Base-by-base conservation (phyloP, 2,888 invertebrate species). In the Cephonodes hylas region DNA sequence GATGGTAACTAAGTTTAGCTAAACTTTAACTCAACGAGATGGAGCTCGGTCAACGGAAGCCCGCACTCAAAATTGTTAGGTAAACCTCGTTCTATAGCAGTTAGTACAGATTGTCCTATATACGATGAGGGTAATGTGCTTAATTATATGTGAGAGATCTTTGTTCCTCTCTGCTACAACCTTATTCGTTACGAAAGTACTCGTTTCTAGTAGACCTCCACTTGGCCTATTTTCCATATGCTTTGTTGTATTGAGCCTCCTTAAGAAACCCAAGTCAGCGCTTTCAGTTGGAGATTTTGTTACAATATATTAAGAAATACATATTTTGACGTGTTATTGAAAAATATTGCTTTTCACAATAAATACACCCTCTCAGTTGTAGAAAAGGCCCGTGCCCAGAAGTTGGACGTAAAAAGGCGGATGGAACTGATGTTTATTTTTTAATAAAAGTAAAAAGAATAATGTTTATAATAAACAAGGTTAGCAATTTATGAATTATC, bases 1-100 rank as follows among this genome's bases (percentile, higher is more conserved):
- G 73, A 76, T 75, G 76, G 78, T 77, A 76, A 77, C 73, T 67
- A 82, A 83, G 82, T 81, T 82, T 66, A 34, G 27, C 62, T 63
- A 56, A 68, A 68, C 69, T 68, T 69, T 61, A 61, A 60, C 66
- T 66, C 15, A 58, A 57, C 59, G 58, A 68, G 68, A 65, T 70
- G 75, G 64, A 67, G 67, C 66, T 68, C 67, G 69, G 69, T 64
- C 71, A 71, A 64, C 44, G 56, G 63, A 73, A 68, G 73, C 61
- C 46, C 53, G 60, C 61, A 23, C 6, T 63, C 63, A 45, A 72
- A 70, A 76, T 70, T 68, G 57, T 66, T 48, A 45, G 44, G 15
- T 38, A 31, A 18, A 48, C 34, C 31, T 38, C 22, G 23, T 34
- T 45, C 5, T 8, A 23, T n/a, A n/a, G n/a, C n/a, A 34, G 31